Base-by-base conservation (phyloP, 2,888 invertebrate species). In the Hydroisotoma schaefferi region DNA sequence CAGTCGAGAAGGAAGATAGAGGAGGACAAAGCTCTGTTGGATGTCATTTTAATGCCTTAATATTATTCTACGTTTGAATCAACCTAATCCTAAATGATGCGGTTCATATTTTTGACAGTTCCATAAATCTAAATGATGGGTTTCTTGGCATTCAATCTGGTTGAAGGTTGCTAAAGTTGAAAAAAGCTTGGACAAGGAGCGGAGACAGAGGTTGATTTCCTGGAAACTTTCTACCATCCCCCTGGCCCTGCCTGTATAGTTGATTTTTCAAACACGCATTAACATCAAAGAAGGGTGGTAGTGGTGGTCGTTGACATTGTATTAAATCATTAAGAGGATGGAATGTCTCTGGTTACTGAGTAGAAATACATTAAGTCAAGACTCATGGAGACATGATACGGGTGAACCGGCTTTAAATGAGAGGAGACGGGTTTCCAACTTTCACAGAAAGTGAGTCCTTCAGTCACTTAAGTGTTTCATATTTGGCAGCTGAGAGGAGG, bases 401-500 rank as follows among this genome's bases (percentile, higher is more conserved):
- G 28, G 27, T 26, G 29, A 49, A 15, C n/a, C 5, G 25, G 25
- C 23, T 22, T 43, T 43, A 43, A 43, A 43, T 43, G 43, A 43
- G 20, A 43, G 6, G 12, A 10, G 10, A 43, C 33, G 15, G 33
- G 8, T 33, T 33, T 33, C 15, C 15, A 33, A 43, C 12, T 6
- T 20, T 33, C 33, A 18, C 27, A 23, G 43, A 43, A 47, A 51
- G 43, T 46, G 52, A 57, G 49, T 52, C 49, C 49, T 49, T 49
- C 52, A 59, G 46, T 58, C 58, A 55, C 58, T 59, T 59, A 65
- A 65, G 59, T 61, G 61, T 65, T 65, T 57, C 53, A 61, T 60
- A 65, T 57, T 59, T 66, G 59, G 49, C 49, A 49, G 38, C 48
- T 52, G n/a, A 6, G 52, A 43, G 12, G n/a, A n/a, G n/a, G n/a